Evolutionary conservation across 37 sponge, comb jelly and placozoan species (phyloP).

Genomic region (Agelas oroides): DNA sequence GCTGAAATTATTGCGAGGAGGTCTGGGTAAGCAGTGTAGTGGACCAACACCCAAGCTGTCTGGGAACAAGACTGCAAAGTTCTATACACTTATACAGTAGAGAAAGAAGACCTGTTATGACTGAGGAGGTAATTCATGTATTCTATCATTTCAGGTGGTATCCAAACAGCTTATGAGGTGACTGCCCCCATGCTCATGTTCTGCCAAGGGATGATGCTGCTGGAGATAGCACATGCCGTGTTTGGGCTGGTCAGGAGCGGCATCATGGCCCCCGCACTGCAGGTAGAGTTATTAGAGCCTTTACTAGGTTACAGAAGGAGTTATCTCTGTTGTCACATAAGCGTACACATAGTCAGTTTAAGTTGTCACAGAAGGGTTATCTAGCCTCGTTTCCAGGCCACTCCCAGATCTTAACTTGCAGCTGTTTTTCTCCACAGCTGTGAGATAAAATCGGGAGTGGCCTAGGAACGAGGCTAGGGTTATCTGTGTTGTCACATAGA

Average conservation of each 20-base stretch:
- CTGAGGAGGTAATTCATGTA: not conserved
- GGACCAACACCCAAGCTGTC: not conserved
- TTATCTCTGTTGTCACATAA: not conserved
- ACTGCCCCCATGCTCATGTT: conserved; percentile 55
- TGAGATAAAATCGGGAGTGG: no score
- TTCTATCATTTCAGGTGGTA: conserved; percentile 27
- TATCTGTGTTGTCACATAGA: no score
- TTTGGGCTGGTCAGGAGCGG: conserved; percentile 73
- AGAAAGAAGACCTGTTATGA: not conserved
- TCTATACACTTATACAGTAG: no score
- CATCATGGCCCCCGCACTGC: conserved; percentile 56
- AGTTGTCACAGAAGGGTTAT: no score
- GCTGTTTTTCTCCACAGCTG: no score
- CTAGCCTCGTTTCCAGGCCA: no score
- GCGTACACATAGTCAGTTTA: no score
- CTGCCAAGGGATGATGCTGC: conserved; percentile 55
- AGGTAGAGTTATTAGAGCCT: conserved; percentile 69
- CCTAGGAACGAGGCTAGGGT: no score
- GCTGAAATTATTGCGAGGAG: conserved; percentile 19
- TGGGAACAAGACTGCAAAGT: no score
- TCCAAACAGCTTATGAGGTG: conserved; percentile 63
- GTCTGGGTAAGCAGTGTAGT: conserved; percentile 61
- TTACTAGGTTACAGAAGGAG: no score
- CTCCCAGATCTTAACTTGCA: no score
- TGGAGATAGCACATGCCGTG: conserved; percentile 73